Percentiles rank a stretch among this genome's conserved stretches.
Conservation (phyloP, 1,140 invertebrate species). For the Rhagoletis pomonella region DNA sequence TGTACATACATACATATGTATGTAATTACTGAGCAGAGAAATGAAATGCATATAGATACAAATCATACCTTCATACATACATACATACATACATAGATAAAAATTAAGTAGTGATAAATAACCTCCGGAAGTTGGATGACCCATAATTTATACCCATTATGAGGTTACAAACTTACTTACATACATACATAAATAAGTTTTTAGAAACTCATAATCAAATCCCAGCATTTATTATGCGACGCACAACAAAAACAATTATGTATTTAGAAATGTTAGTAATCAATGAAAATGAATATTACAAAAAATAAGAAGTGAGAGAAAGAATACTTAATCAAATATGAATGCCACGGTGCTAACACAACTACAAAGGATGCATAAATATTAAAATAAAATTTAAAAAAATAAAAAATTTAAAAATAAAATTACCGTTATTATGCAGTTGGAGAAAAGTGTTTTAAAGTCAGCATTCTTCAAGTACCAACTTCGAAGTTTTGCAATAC, state of each 20-base stretch:
- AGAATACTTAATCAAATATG: not conserved
- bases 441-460: not conserved
- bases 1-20: no score
- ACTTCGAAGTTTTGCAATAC: no score
- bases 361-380: no score
- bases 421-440: not conserved
- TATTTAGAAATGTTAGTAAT: slow-evolving; percentile 35
- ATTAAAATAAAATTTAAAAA: not conserved
- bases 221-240: slow-evolving; percentile 74
- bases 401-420: no score
- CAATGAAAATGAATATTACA: slow-evolving; percentile 23
- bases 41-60: not conserved
- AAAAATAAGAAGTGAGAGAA: not conserved
- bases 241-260: slow-evolving; percentile 64
- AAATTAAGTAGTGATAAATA: slow-evolving; percentile 36
- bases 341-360: slow-evolving; percentile 13
- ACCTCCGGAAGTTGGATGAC: slow-evolving; percentile 15
- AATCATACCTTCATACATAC: no score
- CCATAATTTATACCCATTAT: slow-evolving; percentile 19
- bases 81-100: not conserved
- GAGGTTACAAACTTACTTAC: no score
- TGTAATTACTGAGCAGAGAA: not conserved
- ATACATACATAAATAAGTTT: slow-evolving; percentile 6
- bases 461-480: not conserved
- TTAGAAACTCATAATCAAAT: slow-evolving; percentile 32